These are phyloP conservation scores for Sycophila sp. DNA, from an alignment of 1,140 invertebrate species.

Conservation along the genomic window DNA sequence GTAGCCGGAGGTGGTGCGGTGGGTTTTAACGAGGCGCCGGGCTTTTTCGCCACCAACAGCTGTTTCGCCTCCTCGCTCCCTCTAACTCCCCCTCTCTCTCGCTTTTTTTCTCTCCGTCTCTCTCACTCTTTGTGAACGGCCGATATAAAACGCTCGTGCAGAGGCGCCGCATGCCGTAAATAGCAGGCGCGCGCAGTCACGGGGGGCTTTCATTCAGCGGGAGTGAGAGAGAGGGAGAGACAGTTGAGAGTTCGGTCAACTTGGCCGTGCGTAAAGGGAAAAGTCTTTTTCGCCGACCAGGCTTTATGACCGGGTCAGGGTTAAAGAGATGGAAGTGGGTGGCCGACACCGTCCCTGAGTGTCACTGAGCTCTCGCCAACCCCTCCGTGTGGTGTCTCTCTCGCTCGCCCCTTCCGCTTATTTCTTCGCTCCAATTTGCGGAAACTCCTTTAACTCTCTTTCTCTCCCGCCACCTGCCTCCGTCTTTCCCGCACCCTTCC, in stretches of 20 bases:
- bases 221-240: not conserved
- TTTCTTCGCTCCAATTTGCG: constrained; percentile 13
- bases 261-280: constrained; percentile 59
- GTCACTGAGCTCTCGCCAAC: too few relatives aligned
- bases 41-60: too few relatives aligned
- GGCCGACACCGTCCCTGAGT: not conserved
- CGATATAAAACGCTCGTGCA: constrained; percentile 20
- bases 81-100: not conserved
- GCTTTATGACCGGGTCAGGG: constrained; percentile 62
- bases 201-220: constrained; percentile 50
- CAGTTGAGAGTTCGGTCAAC: constrained; percentile 55
- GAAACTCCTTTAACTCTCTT: not conserved
- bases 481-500: not conserved
- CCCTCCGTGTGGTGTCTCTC: too few relatives aligned
- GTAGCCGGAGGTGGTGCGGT: too few relatives aligned
- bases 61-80: too few relatives aligned
- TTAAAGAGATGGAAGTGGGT: constrained; percentile 58
- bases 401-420: not conserved
- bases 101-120: too few relatives aligned
- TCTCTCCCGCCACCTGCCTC: not conserved
- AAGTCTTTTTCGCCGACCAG: constrained; percentile 59
- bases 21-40: not conserved
- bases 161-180: constrained; percentile 4
- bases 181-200: not conserved
- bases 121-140: not conserved